Percentiles rank a stretch among this genome's conserved stretches.
These are phyloP conservation scores for Pardosa pseudoannulata DNA, from an alignment of 2,888 invertebrate genomes.

Conservation along the genomic window DNA sequence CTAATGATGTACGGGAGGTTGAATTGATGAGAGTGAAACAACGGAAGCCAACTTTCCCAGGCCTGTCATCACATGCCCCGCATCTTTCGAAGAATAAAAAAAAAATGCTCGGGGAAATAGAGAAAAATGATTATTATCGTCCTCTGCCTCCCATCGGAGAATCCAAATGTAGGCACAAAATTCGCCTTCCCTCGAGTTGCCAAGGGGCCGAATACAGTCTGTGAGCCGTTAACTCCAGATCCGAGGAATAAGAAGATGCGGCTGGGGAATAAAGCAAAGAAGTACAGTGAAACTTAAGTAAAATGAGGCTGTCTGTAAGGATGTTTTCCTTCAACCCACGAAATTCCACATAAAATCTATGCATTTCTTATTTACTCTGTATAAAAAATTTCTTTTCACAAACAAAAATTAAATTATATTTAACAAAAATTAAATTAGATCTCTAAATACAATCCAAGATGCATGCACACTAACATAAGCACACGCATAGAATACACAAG, in stretches of 20 bases:
- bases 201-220: conserved; percentile 23
- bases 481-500: too few species aligned
- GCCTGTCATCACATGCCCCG: conserved; percentile 63
- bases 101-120: conserved; percentile 45
- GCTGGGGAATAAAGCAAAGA: too few species aligned
- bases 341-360: too few species aligned
- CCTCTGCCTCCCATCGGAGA: conserved; percentile 53
- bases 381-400: too few species aligned
- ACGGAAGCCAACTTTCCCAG: conserved; percentile 69
- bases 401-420: too few species aligned
- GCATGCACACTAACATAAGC: too few species aligned
- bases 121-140: conserved; percentile 71
- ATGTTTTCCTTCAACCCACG: too few species aligned
- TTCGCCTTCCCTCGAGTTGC: conserved; percentile 24
- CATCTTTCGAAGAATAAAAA: conserved; percentile 16
- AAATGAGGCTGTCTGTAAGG: too few species aligned
- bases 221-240: conserved; percentile 14
- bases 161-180: conserved; percentile 57
- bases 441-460: too few species aligned
- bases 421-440: too few species aligned
- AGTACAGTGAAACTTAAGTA: too few species aligned
- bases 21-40: conserved; percentile 35
- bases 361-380: too few species aligned
- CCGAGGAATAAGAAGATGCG: neutral
- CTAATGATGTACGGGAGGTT: conserved; percentile 52